Conservation (phyloP, 1,140 invertebrate genomes). For the Bombus terrestris region DNA sequence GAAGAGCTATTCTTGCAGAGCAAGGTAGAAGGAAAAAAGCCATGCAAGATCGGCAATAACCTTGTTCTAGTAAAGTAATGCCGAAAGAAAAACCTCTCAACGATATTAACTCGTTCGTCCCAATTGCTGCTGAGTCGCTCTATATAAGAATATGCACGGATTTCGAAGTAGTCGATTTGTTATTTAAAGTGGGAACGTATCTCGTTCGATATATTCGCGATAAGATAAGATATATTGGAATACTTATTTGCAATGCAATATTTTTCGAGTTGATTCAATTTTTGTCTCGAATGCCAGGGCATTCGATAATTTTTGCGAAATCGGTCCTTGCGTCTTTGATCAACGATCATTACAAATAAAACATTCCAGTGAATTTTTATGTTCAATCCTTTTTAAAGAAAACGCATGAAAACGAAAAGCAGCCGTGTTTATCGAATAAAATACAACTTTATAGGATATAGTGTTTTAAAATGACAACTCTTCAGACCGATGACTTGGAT, state of each 20-base stretch:
- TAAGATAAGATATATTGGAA: background rate
- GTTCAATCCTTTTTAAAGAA: background rate
- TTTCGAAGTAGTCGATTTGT: background rate
- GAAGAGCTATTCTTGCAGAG: background rate
- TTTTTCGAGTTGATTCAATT: background rate
- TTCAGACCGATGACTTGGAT: conserved; percentile 16
- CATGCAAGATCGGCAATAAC: background rate
- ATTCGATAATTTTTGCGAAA: conserved; percentile 6
- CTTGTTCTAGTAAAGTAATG: conserved; percentile 33
- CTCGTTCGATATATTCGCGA: background rate
- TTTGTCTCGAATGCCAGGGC: conserved; percentile 23
- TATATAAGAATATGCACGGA: conserved; percentile 40
- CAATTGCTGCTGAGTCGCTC: background rate
- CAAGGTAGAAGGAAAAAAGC: background rate
- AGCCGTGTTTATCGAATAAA: background rate
- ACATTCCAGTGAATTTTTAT: background rate
- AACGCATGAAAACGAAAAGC: background rate
- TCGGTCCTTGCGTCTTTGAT: conserved; percentile 42
- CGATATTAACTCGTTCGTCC: background rate
- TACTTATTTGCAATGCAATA: too few species aligned
- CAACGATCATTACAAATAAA: conserved; percentile 55
- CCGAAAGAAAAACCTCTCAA: conserved; percentile 10
- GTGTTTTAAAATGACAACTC: background rate
- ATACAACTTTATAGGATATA: background rate
- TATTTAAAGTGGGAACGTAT: background rate